These are phyloP conservation scores for Coracopsis vasa DNA, from an alignment of 2,113 vertebrate species.

Conservation along the genomic window DNA sequence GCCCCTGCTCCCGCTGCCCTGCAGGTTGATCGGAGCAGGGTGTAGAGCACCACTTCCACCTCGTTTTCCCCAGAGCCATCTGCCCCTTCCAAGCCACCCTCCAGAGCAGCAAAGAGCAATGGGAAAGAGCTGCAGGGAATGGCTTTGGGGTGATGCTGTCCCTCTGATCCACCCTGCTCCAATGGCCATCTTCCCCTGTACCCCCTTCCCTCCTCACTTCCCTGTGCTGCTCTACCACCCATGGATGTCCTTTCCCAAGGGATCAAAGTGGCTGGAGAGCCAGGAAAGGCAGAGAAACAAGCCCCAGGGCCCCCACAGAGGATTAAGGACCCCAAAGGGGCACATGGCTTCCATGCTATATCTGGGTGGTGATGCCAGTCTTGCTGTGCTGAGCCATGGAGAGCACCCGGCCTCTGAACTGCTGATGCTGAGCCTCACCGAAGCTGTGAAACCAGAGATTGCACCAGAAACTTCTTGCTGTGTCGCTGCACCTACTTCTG, in stretches of 20 bases:
- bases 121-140: not conserved
- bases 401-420: not conserved
- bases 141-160: not conserved
- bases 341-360: fast-evolving
- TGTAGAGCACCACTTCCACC: not conserved
- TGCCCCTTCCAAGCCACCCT: not conserved
- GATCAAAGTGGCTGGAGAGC: not conserved
- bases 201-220: not conserved
- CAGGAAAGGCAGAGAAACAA: not conserved
- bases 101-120: not conserved
- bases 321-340: fast-evolving
- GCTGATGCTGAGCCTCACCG: not conserved
- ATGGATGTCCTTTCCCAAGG: fast-evolving
- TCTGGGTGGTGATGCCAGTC: not conserved
- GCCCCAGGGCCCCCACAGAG: not conserved
- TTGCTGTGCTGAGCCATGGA: not conserved
- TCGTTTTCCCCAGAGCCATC: not conserved
- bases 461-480: conserved; percentile 47
- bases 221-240: not conserved
- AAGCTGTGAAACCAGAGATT: conserved; percentile 16
- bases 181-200: fast-evolving
- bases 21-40: not conserved
- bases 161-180: not conserved
- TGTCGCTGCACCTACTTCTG: not conserved
- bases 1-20: not conserved